These are phyloP conservation scores for Polyommatus iphigenia DNA, from an alignment of 2,888 invertebrate genomes.

Conservation along the genomic window DNA sequence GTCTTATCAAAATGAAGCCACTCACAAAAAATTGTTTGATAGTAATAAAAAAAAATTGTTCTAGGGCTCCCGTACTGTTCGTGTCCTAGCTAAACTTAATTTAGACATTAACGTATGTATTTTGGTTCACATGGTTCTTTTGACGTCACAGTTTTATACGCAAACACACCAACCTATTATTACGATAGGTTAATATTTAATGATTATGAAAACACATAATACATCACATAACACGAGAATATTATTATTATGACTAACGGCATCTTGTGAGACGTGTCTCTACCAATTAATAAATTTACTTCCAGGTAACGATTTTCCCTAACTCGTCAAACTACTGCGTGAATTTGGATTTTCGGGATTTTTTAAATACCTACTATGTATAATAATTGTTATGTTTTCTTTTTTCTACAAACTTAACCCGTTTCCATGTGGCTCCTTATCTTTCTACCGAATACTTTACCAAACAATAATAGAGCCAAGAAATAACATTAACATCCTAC, in stretches of 20 bases:
- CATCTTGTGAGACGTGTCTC: neutral
- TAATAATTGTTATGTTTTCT: too few species aligned
- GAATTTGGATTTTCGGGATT: neutral
- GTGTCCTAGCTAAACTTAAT: neutral
- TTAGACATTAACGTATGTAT: neutral
- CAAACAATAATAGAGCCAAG: neutral
- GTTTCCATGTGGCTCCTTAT: too few species aligned
- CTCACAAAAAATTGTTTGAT: too few species aligned
- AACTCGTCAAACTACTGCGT: neutral
- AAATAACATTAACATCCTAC: neutral
- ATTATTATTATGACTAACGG: neutral
- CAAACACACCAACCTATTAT: neutral
- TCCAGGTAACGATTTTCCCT: neutral
- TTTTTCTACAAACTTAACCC: too few species aligned
- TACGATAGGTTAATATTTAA: neutral
- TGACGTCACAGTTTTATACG: neutral
- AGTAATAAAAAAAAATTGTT: too few species aligned
- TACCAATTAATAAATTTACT: neutral
- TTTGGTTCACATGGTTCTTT: neutral
- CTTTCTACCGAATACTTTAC: neutral
- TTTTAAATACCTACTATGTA: too few species aligned
- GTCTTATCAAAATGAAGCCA: too few species aligned
- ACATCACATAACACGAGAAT: neutral
- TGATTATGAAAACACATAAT: conserved; percentile 7
- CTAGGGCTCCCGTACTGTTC: neutral